phyloP scores from a whole-genome alignment of 2,797 vertebrate species.

The Alca torda region DNA sequence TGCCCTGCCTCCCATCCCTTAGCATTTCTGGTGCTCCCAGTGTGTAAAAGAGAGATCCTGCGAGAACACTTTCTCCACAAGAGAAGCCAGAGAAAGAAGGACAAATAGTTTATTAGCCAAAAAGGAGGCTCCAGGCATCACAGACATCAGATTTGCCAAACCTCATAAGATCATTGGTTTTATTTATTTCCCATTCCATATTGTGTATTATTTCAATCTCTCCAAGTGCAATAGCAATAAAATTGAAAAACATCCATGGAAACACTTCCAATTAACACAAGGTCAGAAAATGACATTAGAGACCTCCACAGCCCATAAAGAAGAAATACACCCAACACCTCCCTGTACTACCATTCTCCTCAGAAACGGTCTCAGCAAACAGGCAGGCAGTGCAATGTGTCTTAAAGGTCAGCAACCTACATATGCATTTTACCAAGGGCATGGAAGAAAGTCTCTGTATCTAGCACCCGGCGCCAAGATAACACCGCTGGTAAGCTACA shows the following conservation, averaged over 20 bases:
- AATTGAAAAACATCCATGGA: constrained; percentile 44
- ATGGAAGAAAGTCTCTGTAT: not conserved
- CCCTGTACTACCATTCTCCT: not conserved
- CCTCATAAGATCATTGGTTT: constrained; percentile 14
- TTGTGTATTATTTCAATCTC: constrained; percentile 51
- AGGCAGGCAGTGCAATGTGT: not conserved
- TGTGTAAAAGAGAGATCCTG: not conserved
- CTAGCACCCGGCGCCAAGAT: not conserved
- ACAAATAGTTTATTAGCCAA: constrained; percentile 29
- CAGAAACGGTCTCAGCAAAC: not conserved
- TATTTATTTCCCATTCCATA: constrained; percentile 34
- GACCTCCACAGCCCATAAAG: constrained; percentile 23
- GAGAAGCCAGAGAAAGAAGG: not conserved
- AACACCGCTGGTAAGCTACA: not conserved
- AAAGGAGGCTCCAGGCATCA: not conserved
- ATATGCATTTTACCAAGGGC: not conserved
- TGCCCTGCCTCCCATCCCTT: not conserved
- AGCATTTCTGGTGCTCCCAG: not conserved
- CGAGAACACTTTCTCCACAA: not conserved
- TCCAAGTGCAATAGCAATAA: constrained; percentile 39
- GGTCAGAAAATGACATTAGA: constrained; percentile 50
- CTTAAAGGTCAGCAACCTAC: not conserved
- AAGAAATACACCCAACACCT: not conserved
- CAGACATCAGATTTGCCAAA: not conserved
- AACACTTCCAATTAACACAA: constrained; percentile 59